A percentile compares a stretch with the other conserved stretches of the same genome.
Conservation (phyloP, 2,888 invertebrate species). For the Tenthredo scrophulariae region DNA sequence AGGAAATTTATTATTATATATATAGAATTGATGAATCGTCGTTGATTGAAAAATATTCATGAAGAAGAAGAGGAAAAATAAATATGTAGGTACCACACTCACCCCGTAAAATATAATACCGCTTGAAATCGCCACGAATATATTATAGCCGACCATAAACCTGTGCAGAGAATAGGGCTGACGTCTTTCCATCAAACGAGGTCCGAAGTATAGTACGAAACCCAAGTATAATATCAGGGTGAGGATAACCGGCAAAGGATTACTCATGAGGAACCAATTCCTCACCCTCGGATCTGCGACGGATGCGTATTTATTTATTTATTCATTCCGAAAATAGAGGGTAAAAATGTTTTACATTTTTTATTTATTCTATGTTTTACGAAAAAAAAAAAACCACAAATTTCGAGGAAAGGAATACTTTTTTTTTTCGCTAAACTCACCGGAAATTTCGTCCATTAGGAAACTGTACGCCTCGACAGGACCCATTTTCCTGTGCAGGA, state of each 20-base stretch:
- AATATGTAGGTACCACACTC: conserved; percentile 73
- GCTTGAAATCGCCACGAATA: conserved; percentile 82
- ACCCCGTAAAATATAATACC: conserved; percentile 86
- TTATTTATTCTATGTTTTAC: too few relatives aligned
- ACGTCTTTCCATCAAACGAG: conserved; percentile 71
- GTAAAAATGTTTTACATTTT: too few relatives aligned
- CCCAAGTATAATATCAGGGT: conserved; percentile 68
- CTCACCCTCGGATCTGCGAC: conserved; percentile 73
- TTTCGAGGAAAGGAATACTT: conserved; percentile 40
- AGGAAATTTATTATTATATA: too few relatives aligned
- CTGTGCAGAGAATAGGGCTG: conserved; percentile 68
- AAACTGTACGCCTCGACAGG: conserved; percentile 71
- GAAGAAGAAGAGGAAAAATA: too few relatives aligned
- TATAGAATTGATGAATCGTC: not conserved
- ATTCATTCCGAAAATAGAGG: too few relatives aligned
- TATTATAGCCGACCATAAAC: conserved; percentile 73
- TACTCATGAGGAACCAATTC: conserved; percentile 73
- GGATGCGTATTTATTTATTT: not conserved
- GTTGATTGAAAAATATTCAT: too few relatives aligned
- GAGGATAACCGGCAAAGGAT: conserved; percentile 68
- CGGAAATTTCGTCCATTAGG: conserved; percentile 72
- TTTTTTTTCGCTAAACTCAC: conserved; percentile 60
- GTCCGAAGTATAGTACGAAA: conserved; percentile 71
- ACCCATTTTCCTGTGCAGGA: conserved; percentile 62
- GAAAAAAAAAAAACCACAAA: too few relatives aligned